Evolutionary conservation across 2,113 vertebrate genomes (phyloP), one percentile per base, ranked within the genome.

Genomic region (Ariopsis seemanni): DNA sequence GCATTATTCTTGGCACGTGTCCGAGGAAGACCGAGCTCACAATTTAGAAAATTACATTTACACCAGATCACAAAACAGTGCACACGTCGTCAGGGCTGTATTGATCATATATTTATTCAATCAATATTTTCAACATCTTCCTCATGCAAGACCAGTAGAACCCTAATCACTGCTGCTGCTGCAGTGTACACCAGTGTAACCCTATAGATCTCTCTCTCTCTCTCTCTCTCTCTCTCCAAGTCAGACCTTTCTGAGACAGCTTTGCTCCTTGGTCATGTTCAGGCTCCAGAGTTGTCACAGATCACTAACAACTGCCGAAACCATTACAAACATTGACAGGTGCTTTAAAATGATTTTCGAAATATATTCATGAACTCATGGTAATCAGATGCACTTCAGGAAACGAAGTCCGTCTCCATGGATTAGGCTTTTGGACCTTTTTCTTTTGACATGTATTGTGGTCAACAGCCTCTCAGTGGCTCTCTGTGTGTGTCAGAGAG

Each of bases 191-290:
- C 85, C 69, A 89, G 86, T 65, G 67, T 89, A 91, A 90, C 84
- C 85, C 89, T 67, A 89, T 85, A 87, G 89, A 89, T 87, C 57
- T 15, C 86, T 15, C 52, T 88, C 88, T 88, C 88, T 84, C 92
- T 92, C 88, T 82, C 27, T 87, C 89, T 67, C 10, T 57, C 55
- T 57, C 55, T 57, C 55, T 57, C 55, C 89, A 91, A 84, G 82
- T 91, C 89, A 85, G 80, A 87, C 84, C 82, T 90, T 79, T 91
- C 84, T 89, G 89, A 83, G 90, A 90, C 89, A 83, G 53, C 58
- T 34, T 88, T 65, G 17, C 27, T 60, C 5, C 79, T 34, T 60
- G 8, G 22, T 10, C 52, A 42, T 30, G n/a, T 30, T 79, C 75
- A 27, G 50, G 7, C 25, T 53, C 12, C 12, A 6, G 18, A 81